Evolutionary conservation across 2,888 invertebrate genomes (phyloP).

Genomic region (Sarcophaga subvicina): DNA sequence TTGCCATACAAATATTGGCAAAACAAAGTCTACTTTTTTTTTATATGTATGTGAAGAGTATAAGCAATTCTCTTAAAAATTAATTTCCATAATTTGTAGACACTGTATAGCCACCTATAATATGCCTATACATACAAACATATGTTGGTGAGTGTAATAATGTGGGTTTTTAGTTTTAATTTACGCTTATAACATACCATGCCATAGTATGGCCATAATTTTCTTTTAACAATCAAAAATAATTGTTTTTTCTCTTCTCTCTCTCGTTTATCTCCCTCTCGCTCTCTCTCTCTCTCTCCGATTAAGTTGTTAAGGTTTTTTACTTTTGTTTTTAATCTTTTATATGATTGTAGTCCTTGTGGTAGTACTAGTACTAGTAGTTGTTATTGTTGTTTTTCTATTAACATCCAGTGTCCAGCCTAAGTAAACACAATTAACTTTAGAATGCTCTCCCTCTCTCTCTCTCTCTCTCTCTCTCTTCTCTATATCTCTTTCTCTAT

Average conservation of each 20-base stretch:
- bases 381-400: neutral
- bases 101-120: neutral
- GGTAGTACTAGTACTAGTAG: neutral
- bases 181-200: no score
- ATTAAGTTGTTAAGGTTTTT: neutral
- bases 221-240: no score
- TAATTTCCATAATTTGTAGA: neutral
- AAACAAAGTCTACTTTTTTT: no score
- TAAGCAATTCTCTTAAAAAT: no score
- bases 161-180: no score
- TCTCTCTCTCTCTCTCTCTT: no score
- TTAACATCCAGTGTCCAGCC: slow-evolving; percentile 33
- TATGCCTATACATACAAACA: neutral
- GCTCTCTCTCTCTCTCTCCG: neutral
- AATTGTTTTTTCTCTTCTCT: no score
- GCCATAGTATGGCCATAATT: no score
- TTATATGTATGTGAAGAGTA: no score
- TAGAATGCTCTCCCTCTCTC: neutral
- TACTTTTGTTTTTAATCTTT: neutral
- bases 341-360: neutral
- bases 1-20: neutral
- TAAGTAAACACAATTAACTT: slow-evolving; percentile 66
- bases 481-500: no score
- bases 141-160: no score
- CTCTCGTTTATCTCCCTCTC: neutral